Percentiles rank a stretch among this genome's conserved stretches.
These are phyloP conservation scores for Galeopterus variegatus DNA, from an alignment of 2,113 vertebrate species.

Conservation along the genomic window DNA sequence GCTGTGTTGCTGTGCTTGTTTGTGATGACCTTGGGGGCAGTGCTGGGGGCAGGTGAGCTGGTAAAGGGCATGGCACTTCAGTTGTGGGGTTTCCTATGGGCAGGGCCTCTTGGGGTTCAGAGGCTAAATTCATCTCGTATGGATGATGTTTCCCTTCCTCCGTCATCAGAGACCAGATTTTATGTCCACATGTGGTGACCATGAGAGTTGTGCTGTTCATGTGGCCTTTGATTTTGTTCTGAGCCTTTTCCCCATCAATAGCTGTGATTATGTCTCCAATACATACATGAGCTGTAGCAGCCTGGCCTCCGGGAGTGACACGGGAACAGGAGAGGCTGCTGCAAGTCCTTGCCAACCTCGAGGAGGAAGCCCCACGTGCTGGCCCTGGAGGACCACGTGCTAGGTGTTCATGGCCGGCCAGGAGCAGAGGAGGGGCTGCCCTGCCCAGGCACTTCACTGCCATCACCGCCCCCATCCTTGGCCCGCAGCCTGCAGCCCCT, in stretches of 20 bases:
- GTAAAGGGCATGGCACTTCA: constrained; percentile 95
- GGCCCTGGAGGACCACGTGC: constrained; percentile 91
- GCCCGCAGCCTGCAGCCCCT: too few species aligned
- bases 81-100: constrained; percentile 87
- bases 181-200: constrained; percentile 93
- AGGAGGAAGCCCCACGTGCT: constrained; percentile 96
- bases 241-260: constrained; percentile 96
- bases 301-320: constrained; percentile 96
- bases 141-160: constrained; percentile 96
- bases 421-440: background rate
- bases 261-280: constrained; percentile 94
- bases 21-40: constrained; percentile 93
- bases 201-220: constrained; percentile 94
- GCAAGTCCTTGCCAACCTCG: constrained; percentile 96
- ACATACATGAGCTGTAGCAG: constrained; percentile 94
- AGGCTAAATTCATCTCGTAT: constrained; percentile 98
- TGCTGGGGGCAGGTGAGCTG: constrained; percentile 86
- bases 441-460: too few species aligned
- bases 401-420: constrained; percentile 80
- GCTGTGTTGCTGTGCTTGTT: constrained; percentile 96
- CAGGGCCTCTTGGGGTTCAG: constrained; percentile 91
- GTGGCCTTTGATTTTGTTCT: constrained; percentile 98
- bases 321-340: constrained; percentile 74
- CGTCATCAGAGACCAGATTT: constrained; percentile 95
- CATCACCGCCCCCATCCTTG: too few species aligned